Evolutionary conservation across 2,113 vertebrate species (phyloP).

Genomic region (Laticauda laticaudata): DNA sequence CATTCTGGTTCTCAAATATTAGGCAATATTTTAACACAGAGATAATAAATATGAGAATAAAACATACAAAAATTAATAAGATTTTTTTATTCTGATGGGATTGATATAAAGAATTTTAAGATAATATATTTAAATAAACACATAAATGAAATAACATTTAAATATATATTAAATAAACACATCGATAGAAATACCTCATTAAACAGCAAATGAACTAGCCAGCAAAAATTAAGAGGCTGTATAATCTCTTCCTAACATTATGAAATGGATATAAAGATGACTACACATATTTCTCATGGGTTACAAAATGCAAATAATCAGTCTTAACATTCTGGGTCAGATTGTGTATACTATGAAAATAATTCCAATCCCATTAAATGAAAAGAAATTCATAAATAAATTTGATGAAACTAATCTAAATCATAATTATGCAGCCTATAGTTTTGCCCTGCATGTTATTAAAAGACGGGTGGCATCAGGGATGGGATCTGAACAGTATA

Average conservation of each 20-base stretch:
- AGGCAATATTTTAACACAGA: neutral
- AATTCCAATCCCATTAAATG: neutral
- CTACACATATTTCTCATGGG: neutral
- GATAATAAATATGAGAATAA: neutral
- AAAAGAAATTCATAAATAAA: neutral
- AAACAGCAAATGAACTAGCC: neutral
- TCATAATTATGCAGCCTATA: neutral
- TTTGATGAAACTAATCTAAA: neutral
- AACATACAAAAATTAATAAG: neutral
- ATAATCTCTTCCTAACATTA: neutral
- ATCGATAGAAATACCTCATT: neutral
- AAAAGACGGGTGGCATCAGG: neutral
- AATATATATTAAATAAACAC: neutral
- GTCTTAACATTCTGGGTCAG: neutral
- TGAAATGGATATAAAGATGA: neutral
- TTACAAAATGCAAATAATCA: neutral
- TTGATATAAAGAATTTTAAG: neutral
- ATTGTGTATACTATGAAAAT: neutral
- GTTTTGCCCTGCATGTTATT: neutral
- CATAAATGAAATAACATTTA: neutral
- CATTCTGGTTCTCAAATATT: neutral
- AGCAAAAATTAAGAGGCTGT: neutral
- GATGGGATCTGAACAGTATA: too few relatives aligned
- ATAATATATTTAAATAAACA: neutral
- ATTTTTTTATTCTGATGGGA: neutral